phyloP scores from a whole-genome alignment of 2,113 vertebrate species.

The Carollia perspicillata region DNA sequence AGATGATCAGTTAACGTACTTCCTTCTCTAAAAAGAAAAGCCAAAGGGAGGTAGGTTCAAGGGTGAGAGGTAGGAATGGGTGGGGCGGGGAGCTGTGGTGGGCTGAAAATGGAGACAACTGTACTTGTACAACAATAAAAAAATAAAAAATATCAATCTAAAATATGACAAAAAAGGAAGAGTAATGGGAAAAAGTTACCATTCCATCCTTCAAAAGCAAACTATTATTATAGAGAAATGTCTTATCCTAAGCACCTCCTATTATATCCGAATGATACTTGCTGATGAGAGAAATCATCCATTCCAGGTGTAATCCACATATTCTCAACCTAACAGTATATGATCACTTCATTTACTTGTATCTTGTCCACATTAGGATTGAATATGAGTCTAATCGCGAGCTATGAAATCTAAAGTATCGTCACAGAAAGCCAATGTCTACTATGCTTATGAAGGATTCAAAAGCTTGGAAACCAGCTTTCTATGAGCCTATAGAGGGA shows the following conservation, averaged over 20 bases:
- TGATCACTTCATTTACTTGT: background rate
- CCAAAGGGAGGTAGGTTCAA: too few relatives aligned
- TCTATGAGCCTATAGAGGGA: background rate
- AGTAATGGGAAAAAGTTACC: background rate
- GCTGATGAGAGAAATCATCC: background rate
- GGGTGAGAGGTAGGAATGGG: too few relatives aligned
- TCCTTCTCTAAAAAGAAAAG: background rate
- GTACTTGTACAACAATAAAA: too few relatives aligned
- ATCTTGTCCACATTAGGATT: background rate
- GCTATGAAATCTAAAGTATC: background rate
- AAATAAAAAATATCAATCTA: too few relatives aligned
- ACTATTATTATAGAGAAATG: background rate
- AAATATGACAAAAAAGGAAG: background rate
- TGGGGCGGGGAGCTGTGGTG: too few relatives aligned
- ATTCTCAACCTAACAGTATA: background rate
- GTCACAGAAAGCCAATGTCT: background rate
- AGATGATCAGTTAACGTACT: background rate
- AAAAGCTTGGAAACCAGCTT: background rate
- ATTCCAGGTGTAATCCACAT: background rate
- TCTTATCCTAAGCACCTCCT: background rate
- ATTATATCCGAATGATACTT: slow-evolving; percentile 35
- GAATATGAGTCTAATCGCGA: background rate
- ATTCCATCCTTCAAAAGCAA: background rate
- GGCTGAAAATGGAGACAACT: too few relatives aligned
- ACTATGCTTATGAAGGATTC: background rate